Conservation (phyloP, 1,140 invertebrate genomes). For the Manduca sexta region DNA sequence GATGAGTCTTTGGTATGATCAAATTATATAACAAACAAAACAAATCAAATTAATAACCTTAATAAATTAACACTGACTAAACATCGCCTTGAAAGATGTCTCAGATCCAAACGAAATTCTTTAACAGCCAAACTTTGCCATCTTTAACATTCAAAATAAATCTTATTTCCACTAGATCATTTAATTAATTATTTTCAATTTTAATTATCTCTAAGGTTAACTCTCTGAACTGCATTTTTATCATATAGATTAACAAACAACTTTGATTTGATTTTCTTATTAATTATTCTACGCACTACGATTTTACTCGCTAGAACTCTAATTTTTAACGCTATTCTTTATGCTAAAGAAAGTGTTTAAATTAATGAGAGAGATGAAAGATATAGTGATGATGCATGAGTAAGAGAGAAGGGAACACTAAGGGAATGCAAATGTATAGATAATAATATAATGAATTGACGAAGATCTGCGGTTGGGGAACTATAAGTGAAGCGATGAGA, state of each 20-base stretch:
- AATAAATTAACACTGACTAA: conserved; percentile 12
- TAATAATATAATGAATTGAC: conserved; percentile 41
- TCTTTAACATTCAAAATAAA: conserved; percentile 19
- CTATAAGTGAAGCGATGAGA: too few relatives aligned
- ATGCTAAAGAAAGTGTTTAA: conserved; percentile 30
- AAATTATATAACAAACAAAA: conserved; percentile 1
- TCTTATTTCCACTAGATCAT: conserved; percentile 52
- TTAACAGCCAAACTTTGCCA: conserved; percentile 42
- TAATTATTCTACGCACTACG: conserved; percentile 42
- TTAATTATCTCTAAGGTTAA: conserved; percentile 63
- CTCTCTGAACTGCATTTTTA: conserved; percentile 68
- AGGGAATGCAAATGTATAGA: conserved; percentile 19
- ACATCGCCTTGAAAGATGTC: conserved; percentile 24
- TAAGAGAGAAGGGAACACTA: conserved; percentile 16
- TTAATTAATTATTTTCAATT: conserved; percentile 54
- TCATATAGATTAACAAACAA: conserved; percentile 68
- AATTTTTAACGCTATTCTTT: conserved; percentile 38
- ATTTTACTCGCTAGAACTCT: conserved; percentile 45
- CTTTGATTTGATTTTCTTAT: conserved; percentile 61
- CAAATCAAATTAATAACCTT: conserved; percentile 6
- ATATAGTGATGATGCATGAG: conserved; percentile 9
- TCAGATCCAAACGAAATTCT: neutral
- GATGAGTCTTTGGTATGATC: neutral
- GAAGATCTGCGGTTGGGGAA: conserved; percentile 11
- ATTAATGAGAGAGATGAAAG: conserved; percentile 22